Evolutionary conservation across 1,140 invertebrate species (phyloP).

Genomic region (Diorhabda elongata): DNA sequence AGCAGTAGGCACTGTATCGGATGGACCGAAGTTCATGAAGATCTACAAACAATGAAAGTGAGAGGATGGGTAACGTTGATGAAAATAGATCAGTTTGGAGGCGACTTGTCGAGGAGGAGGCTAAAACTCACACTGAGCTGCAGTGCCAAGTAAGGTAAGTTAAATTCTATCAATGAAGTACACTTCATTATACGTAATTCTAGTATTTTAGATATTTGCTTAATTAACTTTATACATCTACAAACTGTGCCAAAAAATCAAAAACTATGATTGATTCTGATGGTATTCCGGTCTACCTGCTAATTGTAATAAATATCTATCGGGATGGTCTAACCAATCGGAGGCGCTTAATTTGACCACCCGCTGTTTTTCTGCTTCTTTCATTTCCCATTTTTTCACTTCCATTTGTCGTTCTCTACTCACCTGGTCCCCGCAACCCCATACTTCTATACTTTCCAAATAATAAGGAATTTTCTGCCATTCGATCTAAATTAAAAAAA

Average conservation of each 20-base stretch:
- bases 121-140: no score
- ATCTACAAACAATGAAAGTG: no score
- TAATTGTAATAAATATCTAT: slow-evolving; percentile 79
- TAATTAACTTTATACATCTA: neutral
- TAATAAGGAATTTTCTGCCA: slow-evolving; percentile 61
- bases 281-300: slow-evolving; percentile 73
- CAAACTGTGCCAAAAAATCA: neutral
- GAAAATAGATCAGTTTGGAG: no score
- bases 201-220: neutral
- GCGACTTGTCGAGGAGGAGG: no score
- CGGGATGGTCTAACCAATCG: slow-evolving; percentile 90
- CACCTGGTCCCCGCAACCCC: slow-evolving; percentile 75
- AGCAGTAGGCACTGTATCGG: no score
- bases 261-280: slow-evolving; percentile 42
- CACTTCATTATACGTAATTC: neutral
- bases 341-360: slow-evolving; percentile 74
- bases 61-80: no score
- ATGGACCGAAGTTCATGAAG: no score
- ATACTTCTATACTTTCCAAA: slow-evolving; percentile 68
- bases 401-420: slow-evolving; percentile 76
- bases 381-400: slow-evolving; percentile 86
- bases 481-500: slow-evolving; percentile 44
- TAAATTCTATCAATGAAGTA: no score
- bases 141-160: no score
- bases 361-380: slow-evolving; percentile 76